phyloP scores from a whole-genome alignment of 2,797 vertebrate genomes.

The Falco rusticolus region DNA sequence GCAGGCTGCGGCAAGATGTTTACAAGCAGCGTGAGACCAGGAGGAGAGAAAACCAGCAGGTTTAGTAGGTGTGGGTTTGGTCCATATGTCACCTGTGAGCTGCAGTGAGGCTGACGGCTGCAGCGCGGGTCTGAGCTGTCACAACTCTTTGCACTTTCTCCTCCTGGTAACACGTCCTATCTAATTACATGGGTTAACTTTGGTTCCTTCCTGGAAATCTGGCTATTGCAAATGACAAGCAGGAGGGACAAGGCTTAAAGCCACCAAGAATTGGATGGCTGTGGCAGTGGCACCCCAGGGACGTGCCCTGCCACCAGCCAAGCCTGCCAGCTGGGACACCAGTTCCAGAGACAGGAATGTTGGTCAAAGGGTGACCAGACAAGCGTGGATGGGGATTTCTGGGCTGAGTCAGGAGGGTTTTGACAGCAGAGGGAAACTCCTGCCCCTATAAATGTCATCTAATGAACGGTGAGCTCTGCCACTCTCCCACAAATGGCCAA shows the following conservation, averaged over 20 bases:
- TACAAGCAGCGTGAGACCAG: not conserved
- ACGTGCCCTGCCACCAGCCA: not conserved
- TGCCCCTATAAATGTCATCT: not conserved
- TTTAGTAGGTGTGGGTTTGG: not conserved
- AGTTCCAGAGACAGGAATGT: not conserved
- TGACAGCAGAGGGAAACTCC: conserved; percentile 27
- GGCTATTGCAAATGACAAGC: not conserved
- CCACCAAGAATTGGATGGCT: rapidly evolving
- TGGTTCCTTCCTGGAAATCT: not conserved
- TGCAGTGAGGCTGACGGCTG: rapidly evolving
- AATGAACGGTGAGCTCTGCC: not conserved
- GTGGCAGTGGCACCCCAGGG: not conserved
- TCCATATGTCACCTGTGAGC: not conserved
- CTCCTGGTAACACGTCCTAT: not conserved
- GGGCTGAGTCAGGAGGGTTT: not conserved
- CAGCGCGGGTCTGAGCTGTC: not conserved
- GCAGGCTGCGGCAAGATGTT: not conserved
- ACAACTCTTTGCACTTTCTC: not conserved
- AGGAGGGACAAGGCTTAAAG: not conserved
- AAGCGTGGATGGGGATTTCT: not conserved
- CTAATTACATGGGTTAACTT: not conserved
- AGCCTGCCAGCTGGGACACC: not conserved
- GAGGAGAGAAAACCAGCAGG: not conserved
- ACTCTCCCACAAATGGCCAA: not conserved
- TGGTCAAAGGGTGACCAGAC: not conserved